Evolutionary conservation across 2,888 invertebrate species (phyloP).

Genomic region (Serripes groenlandicus): DNA sequence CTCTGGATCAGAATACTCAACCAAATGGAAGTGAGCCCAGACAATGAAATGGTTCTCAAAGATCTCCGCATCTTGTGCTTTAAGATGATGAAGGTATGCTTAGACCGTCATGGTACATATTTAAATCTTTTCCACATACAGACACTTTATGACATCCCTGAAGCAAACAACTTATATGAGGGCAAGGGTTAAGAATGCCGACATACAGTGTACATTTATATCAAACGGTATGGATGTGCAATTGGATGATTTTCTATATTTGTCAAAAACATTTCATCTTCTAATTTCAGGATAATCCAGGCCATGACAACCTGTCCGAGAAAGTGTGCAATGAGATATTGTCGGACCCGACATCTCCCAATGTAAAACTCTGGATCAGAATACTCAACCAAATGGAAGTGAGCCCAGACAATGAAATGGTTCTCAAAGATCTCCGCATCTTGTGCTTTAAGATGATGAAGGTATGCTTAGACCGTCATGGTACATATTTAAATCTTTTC

Average conservation of each 20-base stretch:
- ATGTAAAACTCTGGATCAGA: constrained; percentile 77
- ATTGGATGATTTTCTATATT: too few species aligned
- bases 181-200: too few species aligned
- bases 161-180: too few species aligned
- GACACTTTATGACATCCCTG: too few species aligned
- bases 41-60: constrained; percentile 78
- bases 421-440: constrained; percentile 79
- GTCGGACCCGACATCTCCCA: constrained; percentile 80
- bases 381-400: constrained; percentile 82
- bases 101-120: too few species aligned
- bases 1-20: constrained; percentile 80
- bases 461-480: too few species aligned
- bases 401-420: constrained; percentile 74
- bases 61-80: constrained; percentile 79
- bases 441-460: constrained; percentile 80
- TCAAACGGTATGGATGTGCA: too few species aligned
- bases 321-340: constrained; percentile 84
- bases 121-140: too few species aligned
- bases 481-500: too few species aligned
- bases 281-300: constrained; percentile 80
- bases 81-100: too few species aligned
- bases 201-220: too few species aligned
- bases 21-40: constrained; percentile 78
- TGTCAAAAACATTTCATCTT: too few species aligned
- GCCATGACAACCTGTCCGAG: constrained; percentile 84